Conservation (phyloP, 2,113 vertebrate genomes). For the Labeo catla region DNA sequence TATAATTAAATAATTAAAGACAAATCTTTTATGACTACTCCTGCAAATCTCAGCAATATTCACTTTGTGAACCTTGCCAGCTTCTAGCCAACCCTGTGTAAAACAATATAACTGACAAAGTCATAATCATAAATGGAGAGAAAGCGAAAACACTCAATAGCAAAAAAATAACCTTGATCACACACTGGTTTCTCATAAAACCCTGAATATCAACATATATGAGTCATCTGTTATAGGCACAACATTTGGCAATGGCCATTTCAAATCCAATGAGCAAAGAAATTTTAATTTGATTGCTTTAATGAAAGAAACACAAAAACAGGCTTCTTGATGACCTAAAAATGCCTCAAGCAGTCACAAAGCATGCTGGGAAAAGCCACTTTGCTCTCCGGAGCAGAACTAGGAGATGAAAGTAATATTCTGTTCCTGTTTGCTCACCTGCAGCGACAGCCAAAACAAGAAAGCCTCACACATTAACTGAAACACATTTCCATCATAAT, state of each 20-base stretch:
- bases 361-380: conserved; percentile 37
- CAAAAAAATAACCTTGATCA: background rate
- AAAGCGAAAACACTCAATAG: background rate
- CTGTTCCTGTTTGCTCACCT: conserved; percentile 32
- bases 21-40: background rate
- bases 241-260: background rate
- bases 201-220: background rate
- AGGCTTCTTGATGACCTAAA: background rate
- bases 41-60: background rate
- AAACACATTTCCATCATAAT: background rate
- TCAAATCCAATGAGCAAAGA: background rate
- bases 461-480: background rate
- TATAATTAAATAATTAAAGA: background rate
- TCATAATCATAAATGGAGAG: background rate
- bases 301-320: conserved; percentile 18
- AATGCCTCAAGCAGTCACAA: conserved; percentile 25
- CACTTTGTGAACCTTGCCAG: background rate
- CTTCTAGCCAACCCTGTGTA: background rate
- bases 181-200: background rate
- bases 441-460: conserved; percentile 10
- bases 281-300: background rate
- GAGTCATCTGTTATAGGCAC: background rate
- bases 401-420: conserved; percentile 38
- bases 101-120: background rate
- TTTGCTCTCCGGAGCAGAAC: conserved; percentile 23